phyloP scores from a whole-genome alignment of 1,140 invertebrate species.

The Vanessa atalanta region DNA sequence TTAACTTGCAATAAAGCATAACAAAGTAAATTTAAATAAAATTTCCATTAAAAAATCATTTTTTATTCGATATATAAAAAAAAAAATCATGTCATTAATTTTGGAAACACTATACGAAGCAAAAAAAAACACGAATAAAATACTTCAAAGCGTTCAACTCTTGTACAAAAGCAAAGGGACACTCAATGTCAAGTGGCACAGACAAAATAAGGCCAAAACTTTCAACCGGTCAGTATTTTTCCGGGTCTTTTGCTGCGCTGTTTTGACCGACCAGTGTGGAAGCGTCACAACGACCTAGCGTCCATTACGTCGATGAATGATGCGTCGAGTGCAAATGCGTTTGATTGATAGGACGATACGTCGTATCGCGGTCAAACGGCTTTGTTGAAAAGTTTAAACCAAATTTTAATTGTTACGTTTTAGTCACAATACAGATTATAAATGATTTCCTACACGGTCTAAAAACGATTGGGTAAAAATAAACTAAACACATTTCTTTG shows the following conservation, averaged over 20 bases:
- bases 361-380: slow-evolving; percentile 34
- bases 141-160: slow-evolving; percentile 6
- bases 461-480: too few species aligned
- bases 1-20: too few species aligned
- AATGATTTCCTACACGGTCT: too few species aligned
- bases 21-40: too few species aligned
- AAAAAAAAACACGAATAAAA: neutral
- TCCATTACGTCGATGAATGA: slow-evolving; percentile 45
- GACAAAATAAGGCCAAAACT: slow-evolving; percentile 17
- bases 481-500: too few species aligned
- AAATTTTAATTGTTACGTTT: slow-evolving; percentile 5
- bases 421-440: neutral
- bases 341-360: slow-evolving; percentile 39
- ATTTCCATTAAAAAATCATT: too few species aligned
- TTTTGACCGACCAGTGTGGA: slow-evolving; percentile 11
- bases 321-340: slow-evolving; percentile 29
- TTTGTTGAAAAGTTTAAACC: neutral
- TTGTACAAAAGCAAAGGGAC: slow-evolving; percentile 9
- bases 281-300: slow-evolving; percentile 34
- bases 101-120: neutral
- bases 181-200: slow-evolving; percentile 17
- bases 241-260: slow-evolving; percentile 9
- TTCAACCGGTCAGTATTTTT: slow-evolving; percentile 12
- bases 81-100: too few species aligned
- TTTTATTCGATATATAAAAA: too few species aligned